Base-by-base conservation (phyloP, 2,888 invertebrate species). In the Heteromyza rotundicornis region DNA sequence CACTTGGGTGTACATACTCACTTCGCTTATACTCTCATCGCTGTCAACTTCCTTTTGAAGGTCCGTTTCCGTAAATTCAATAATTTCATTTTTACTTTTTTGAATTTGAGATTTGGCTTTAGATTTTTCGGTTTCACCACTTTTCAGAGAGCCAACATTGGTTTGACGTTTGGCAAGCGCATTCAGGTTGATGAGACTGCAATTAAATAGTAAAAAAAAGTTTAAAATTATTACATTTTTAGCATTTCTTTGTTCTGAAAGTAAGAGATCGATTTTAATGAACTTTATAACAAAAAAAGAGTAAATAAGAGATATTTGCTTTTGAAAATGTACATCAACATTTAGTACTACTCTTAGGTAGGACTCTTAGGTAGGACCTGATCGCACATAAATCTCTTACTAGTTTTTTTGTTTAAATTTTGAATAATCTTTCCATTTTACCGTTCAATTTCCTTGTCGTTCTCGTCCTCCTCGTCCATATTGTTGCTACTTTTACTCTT, bases 401-500 rank as follows among this genome's bases (percentile, higher is more conserved):
- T n/a, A 27, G 10, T 27, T 27, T 27, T 27, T 27, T 27, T 27
- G 10, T 27, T 27, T 27, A 27, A 27, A 27, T 27, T n/a, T 27
- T 27, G 27, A 27, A 27, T n/a, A n/a, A n/a, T n/a, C n/a, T n/a
- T n/a, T 14, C 8, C n/a, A 12, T 14, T 14, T 40, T 60, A 80
- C 80, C 79, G 71, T 44, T 80, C 75, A 17, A 81, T 80, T 72
- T 81, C 80, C 52, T 76, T 80, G 49, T 80, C 81, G 2, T 76
- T 80, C 47, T 80, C 81, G 2, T 76, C 75, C n/a, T 70, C 72
- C 20, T 71, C 63, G 56, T 71, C 58, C 57, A 63, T 40, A 50
- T 59, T 17, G 54, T 66, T 62, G 27, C 64, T 58, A 54, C 65
- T 62, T 32, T 63, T 68, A 14, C 59, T 56, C 59, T 63, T 62